Evolutionary conservation across 2,113 vertebrate genomes (phyloP).

Genomic region (Phyllopteryx taeniolatus): DNA sequence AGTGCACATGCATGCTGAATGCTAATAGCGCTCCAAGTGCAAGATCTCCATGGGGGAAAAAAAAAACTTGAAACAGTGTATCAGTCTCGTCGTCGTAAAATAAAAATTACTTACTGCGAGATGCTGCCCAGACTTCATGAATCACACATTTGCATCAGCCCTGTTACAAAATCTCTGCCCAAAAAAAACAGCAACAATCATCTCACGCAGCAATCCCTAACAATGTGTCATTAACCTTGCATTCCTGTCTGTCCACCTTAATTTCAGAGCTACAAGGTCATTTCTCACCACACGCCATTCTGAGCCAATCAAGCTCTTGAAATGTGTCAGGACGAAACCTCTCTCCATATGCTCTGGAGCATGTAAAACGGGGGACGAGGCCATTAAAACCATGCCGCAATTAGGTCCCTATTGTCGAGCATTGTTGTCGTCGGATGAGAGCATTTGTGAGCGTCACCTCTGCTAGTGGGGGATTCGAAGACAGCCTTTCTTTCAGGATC

Average conservation of each 20-base stretch:
- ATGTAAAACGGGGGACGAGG: constrained; percentile 37
- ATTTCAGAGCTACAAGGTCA: constrained; percentile 46
- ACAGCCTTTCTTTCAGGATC: constrained; percentile 53
- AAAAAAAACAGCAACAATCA: neutral
- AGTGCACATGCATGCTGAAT: neutral
- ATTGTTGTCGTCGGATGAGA: constrained; percentile 30
- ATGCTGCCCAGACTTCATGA: constrained; percentile 2
- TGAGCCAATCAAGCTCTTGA: constrained; percentile 51
- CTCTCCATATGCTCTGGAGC: constrained; percentile 58
- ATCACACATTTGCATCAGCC: neutral
- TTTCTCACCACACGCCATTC: constrained; percentile 38
- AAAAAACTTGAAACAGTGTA: neutral
- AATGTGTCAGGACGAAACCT: constrained; percentile 47
- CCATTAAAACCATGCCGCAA: constrained; percentile 56
- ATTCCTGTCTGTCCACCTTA: constrained; percentile 52
- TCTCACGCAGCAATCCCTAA: constrained; percentile 1
- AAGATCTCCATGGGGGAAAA: neutral
- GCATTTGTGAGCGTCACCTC: constrained; percentile 63
- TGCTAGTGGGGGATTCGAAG: constrained; percentile 41
- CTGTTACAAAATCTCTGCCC: neutral
- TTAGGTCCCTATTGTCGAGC: constrained; percentile 48
- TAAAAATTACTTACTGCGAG: constrained; percentile 7
- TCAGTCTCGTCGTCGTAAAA: neutral
- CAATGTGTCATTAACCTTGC: constrained; percentile 36
- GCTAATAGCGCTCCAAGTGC: neutral